phyloP scores from a whole-genome alignment of 2,113 vertebrate species.

The Anoura caudifer region DNA sequence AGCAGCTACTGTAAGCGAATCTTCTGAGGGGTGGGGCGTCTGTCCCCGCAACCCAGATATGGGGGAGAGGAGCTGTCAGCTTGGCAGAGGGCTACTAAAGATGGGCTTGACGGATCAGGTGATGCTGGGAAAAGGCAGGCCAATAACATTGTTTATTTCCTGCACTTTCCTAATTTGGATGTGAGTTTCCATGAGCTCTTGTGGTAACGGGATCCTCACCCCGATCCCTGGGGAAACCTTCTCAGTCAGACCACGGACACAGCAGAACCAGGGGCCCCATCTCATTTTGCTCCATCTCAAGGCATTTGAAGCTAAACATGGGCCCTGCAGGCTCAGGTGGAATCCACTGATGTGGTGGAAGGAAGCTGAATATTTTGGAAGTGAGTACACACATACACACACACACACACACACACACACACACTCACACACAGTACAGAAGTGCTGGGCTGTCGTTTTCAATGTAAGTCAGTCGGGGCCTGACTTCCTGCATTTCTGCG shows the following conservation, averaged over 20 bases:
- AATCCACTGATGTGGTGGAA: not conserved
- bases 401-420: not conserved
- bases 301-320: conserved; percentile 56
- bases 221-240: conserved; percentile 14
- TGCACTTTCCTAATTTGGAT: conserved; percentile 17
- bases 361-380: conserved; percentile 54
- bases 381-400: not conserved
- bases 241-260: conserved; percentile 16
- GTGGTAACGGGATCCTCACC: not conserved
- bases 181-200: not conserved
- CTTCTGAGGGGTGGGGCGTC: conserved; percentile 86
- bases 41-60: conserved; percentile 83
- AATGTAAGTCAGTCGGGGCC: not conserved
- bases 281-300: conserved; percentile 52
- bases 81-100: conserved; percentile 74
- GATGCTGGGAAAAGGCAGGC: conserved; percentile 45
- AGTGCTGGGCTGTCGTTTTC: not conserved
- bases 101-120: conserved; percentile 83
- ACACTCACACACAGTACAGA: too few relatives aligned
- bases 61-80: conserved; percentile 77
- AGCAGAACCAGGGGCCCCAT: not conserved
- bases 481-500: too few relatives aligned
- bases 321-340: conserved; percentile 53
- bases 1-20: conserved; percentile 89
- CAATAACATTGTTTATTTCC: conserved; percentile 19